These are phyloP conservation scores for Campoletis raptor DNA, from an alignment of 2,888 invertebrate genomes.

Conservation along the genomic window DNA sequence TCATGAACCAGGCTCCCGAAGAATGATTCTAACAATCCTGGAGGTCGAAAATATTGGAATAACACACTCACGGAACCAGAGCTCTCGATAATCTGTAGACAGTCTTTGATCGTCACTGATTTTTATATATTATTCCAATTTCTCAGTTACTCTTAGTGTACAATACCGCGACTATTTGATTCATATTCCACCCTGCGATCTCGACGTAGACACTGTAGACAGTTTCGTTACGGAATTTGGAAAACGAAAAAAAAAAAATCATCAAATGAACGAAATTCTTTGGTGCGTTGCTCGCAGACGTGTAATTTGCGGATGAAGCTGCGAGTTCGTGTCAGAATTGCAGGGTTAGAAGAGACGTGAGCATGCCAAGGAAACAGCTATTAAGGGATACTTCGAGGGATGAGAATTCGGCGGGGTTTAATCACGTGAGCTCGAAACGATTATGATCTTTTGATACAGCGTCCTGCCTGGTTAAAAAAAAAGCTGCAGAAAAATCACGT, in stretches of 20 bases:
- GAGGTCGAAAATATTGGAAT: neutral
- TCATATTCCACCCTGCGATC: neutral
- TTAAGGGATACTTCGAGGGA: conserved; percentile 35
- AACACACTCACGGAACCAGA: too few relatives aligned
- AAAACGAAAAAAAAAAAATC: conserved; percentile 13
- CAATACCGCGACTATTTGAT: neutral
- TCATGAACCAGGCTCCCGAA: neutral
- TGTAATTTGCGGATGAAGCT: conserved; percentile 67
- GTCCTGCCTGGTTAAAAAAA: neutral
- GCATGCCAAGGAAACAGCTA: conserved; percentile 38
- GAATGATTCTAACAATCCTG: neutral
- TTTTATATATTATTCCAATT: neutral
- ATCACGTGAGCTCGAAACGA: conserved; percentile 35
- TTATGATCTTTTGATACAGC: conserved; percentile 41
- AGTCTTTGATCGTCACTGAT: neutral
- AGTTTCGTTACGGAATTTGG: neutral
- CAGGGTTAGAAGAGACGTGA: conserved; percentile 59
- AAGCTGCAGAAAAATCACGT: conserved; percentile 28
- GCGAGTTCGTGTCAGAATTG: conserved; percentile 60
- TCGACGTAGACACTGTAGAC: neutral
- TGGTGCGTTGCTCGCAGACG: conserved; percentile 55
- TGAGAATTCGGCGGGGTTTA: conserved; percentile 25
- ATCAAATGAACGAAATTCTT: conserved; percentile 25
- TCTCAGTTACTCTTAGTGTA: neutral
- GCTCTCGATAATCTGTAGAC: too few relatives aligned